Conservation (phyloP, 2,888 invertebrate genomes). For the Thecophora atra region DNA sequence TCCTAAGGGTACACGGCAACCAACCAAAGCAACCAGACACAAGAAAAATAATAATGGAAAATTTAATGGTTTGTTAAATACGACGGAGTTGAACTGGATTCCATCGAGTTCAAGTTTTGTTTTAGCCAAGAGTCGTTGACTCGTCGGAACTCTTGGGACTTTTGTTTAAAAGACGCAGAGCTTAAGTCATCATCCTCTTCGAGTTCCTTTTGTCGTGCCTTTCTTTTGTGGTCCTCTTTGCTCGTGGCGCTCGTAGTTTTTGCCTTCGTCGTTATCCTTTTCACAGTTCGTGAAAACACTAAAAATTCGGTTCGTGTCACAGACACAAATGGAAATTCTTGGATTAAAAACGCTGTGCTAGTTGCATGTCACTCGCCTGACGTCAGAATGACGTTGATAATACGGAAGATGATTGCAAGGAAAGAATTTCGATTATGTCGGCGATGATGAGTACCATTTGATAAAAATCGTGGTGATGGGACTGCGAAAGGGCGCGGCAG, state of each 20-base stretch:
- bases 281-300: not conserved
- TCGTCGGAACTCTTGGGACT: not conserved
- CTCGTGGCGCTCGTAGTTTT: not conserved
- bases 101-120: slow-evolving; percentile 1
- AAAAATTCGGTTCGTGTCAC: slow-evolving; percentile 8
- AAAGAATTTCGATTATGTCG: not conserved
- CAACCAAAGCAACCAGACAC: not conserved
- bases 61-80: slow-evolving; percentile 34
- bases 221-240: too few relatives aligned
- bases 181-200: not conserved
- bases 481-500: not conserved
- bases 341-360: not conserved
- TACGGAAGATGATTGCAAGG: slow-evolving; percentile 1
- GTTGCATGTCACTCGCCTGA: not conserved
- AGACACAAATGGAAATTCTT: slow-evolving; percentile 7
- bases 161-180: not conserved
- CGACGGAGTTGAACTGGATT: slow-evolving; percentile 21
- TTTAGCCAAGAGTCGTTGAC: slow-evolving; percentile 25
- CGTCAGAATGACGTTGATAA: not conserved
- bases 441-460: slow-evolving; percentile 8
- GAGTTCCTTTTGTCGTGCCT: too few relatives aligned
- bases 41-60: slow-evolving; percentile 11
- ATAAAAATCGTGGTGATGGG: not conserved
- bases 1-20: not conserved
- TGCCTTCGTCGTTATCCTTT: slow-evolving; percentile 5